Evolutionary conservation across 2,888 invertebrate species (phyloP), one percentile per base, ranked within the genome.

Genomic region (Noctua janthina): DNA sequence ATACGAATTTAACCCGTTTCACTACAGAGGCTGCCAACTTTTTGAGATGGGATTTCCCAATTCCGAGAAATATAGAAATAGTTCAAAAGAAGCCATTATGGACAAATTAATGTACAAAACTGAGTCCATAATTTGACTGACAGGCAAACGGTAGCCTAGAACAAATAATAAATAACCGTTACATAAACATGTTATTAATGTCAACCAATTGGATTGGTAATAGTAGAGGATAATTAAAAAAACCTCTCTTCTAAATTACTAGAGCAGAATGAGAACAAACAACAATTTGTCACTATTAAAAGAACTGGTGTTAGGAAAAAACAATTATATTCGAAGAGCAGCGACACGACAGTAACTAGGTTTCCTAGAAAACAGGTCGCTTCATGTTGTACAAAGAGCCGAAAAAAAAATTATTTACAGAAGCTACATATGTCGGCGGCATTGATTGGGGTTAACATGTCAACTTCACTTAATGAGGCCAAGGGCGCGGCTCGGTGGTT

Each of bases 401-500:
- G 43, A 71, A 64, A 64, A n/a, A 84, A 64, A 43, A 74, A 62
- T 29, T 56, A 69, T 69, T 73, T n/a, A 78, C 46, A 59, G 71
- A 39, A 59, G 72, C 62, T 76, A 43, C 59, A 83, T 77, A 86
- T 77, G 84, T 86, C 75, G 73, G 62, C 64, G 66, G 64, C 77
- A 88, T 84, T 89, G 86, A 91, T 91, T 87, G 81, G 76, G 91
- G 92, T 92, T 90, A 91, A 90, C 90, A 90, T 89, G 91, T 87
- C 86, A 88, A 87, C 89, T 90, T 85, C 87, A 87, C 81, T 80
- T 90, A 93, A 92, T 91, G 89, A 91, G 93, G 93, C 91, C 93
- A 94, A 94, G 93, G 92, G 87, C 90, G 86, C 15, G 82, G 78
- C 86, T 85, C 86, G 81, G 39, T 39, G 39, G 89, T 85, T 88